Evolutionary conservation across 2,888 invertebrate species (phyloP), one percentile per base, ranked within the genome.

Genomic region (Nemurella pictetii): DNA sequence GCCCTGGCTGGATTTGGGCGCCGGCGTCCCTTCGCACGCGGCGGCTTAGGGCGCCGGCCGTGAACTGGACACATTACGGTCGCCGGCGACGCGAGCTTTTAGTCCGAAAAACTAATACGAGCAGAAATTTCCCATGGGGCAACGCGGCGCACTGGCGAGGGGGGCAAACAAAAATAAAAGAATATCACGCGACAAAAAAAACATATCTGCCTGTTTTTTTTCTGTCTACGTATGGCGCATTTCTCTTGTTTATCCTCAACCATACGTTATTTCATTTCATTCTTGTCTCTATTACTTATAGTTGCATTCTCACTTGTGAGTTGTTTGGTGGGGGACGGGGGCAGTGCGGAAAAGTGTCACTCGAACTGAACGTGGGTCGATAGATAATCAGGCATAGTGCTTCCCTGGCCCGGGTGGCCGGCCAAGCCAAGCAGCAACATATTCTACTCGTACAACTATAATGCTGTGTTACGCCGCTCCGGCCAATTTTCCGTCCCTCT

Each of bases 351-450:
- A 36, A 80, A 81, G 55, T 81, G 82, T 72, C 29, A 28, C 28
- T n/a, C 9, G 12, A n/a, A 30, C 29, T 78, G 3, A 72, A 25
- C 29, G n/a, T n/a, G 55, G 81, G 84, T 85, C 85, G 85, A 85
- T 85, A 85, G 85, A 75, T 84, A 85, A 85, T 85, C 85, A 85
- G 28, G 73, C 80, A 80, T 80, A 85, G 85, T 85, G 85, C 83
- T 28, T 26, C 27, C 29, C 29, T n/a, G 28, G 78, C n/a, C n/a
- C 75, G 55, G n/a, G 35, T 35, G 5, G 35, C 4, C 35, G 35
- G 35, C 35, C 35, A 12, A 35, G 35, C 5, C 4, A 55, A 12
- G 20, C 55, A 20, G 26, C 9, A 72, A 82, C 78, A 30, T 78
- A 55, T 55, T 55, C 78, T 27, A n/a, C 27, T n/a, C 29, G 55